Base-by-base conservation (phyloP, 2,797 vertebrate genomes). In the Cynopterus sphinx region DNA sequence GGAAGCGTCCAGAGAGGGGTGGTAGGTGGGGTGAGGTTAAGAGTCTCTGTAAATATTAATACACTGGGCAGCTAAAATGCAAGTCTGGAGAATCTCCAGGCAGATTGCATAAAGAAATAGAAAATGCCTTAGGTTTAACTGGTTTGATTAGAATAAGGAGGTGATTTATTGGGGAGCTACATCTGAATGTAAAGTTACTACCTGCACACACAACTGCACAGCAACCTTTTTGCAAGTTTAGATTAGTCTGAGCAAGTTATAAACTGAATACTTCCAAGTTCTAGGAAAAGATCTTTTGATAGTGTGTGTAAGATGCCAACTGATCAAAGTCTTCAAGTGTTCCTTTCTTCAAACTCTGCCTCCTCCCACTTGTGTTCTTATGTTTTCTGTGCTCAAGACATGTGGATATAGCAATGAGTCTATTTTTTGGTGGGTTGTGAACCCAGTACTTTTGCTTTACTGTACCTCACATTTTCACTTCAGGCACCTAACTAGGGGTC, bases 91-190 rank as follows among this genome's bases (percentile, higher is more conserved):
- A 77, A 49, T 68, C 41, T 13, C 67, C 53, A 81, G 55, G 11
- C 74, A 89, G 68, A n/a, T 2, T 39, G 21, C 46, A 53, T 28
- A 53, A 83, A 77, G 85, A 94, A 83, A 81, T 88, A 89, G 96
- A 96, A 96, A 96, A 39, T 71, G 75, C 70, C 74, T 84, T 7
- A 91, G 43, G 84, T 92, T 71, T 90, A 46, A 92, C 89, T 75
- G 71, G 96, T 94, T 95, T 71, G 77, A 91, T 90, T 61, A 77
- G 86, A 59, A 70, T 41, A 51, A 67, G 61, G 71, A 71, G 73
- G 65, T 96, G 94, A 96, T 13, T 97, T 88, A 87, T 49, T 59
- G 71, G 71, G 49, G 91, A 61, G 49, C 3, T 11, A 73, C 22
- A 28, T n/a, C 16, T 84, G 57, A 78, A 79, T 67, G 4, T 82